Percentiles rank a stretch among this genome's conserved stretches.
These are phyloP conservation scores for Nasonovia ribisnigri DNA, from an alignment of 2,888 invertebrate genomes.

Conservation along the genomic window DNA sequence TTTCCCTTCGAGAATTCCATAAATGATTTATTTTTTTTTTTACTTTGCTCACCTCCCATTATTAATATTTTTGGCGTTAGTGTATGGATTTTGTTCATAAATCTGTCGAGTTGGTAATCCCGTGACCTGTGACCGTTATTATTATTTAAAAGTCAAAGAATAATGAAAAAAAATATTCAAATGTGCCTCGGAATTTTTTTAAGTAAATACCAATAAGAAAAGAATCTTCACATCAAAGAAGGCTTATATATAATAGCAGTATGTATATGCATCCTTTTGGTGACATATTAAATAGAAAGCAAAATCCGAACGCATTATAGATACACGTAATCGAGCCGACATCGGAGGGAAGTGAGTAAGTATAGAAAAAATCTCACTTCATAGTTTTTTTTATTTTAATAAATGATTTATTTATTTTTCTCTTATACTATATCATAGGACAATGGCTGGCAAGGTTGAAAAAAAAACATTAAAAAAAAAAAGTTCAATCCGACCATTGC, in stretches of 20 bases:
- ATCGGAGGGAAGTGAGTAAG: not conserved
- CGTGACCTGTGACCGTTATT: conserved; percentile 32
- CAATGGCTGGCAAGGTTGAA: not conserved
- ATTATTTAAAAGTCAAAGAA: conserved; percentile 52
- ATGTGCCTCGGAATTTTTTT: conserved; percentile 8
- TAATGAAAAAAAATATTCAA: conserved; percentile 38
- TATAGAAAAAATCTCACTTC: not conserved
- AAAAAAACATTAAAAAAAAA: not conserved
- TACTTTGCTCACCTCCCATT: not conserved
- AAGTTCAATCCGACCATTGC: not conserved
- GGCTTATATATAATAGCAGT: not conserved
- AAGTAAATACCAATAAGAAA: conserved; percentile 52
- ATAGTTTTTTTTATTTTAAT: not conserved
- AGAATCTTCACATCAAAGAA: conserved; percentile 15
- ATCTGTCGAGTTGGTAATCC: conserved; percentile 43
- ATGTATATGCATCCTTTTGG: not conserved
- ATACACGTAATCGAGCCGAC: not conserved
- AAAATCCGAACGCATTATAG: not conserved
- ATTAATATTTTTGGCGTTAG: conserved; percentile 32
- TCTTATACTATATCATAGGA: not conserved
- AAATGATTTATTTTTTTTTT: conserved; percentile 21
- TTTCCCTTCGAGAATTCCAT: not conserved
- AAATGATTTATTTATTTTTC: not conserved
- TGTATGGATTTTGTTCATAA: conserved; percentile 35
- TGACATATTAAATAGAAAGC: conserved; percentile 30